Base-by-base conservation (phyloP, 2,797 vertebrate species). In the Tolypeutes matacus region DNA sequence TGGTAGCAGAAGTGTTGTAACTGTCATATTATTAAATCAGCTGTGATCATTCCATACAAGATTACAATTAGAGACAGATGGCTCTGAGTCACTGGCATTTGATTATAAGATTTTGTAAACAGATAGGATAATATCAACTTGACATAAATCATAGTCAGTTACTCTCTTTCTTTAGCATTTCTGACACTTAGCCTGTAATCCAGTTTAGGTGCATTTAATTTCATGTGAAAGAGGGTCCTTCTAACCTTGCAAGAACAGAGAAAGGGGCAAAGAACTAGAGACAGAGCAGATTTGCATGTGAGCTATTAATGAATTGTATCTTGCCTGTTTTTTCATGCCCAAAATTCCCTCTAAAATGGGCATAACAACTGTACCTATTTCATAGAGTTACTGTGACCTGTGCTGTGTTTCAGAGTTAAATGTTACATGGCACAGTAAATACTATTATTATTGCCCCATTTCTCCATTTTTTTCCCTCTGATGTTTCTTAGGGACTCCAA, bases 91-190 rank as follows among this genome's bases (percentile, higher is more conserved):
- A 10, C 46, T 70, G 15, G 60, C 21, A 65, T 70, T 49, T 78
- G n/a, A 84, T 91, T 46, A 39, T 51, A 46, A 93, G n/a, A 39
- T 78, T 97, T 78, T 80, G 21, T 65, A 86, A 85, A 93, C 23
- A 96, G 27, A 92, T 34, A 67, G 39, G 21, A 67, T 86, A 70
- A 76, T 39, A 83, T 56, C 53, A 89, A n/a, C 9, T 42, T 82
- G 15, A 49, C 17, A 86, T 53, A 89, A 93, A 46, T 91, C 25
- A 92, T 39, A 72, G 25, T 77, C 15, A 72, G 25, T 77, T 12
- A 73, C 23, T 73, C 14, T 58, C 27, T 53, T 87, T 81, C 20
- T 2, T 83, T 94, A 92, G 49, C 49, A 36, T 93, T 78, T 94
- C 42, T 60, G 39, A 60, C 70, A 96, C 53, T 91, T 53, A 67